Evolutionary conservation across 1,140 invertebrate genomes (phyloP), one percentile per base, ranked within the genome.

Genomic region (Anastrepha obliqua): DNA sequence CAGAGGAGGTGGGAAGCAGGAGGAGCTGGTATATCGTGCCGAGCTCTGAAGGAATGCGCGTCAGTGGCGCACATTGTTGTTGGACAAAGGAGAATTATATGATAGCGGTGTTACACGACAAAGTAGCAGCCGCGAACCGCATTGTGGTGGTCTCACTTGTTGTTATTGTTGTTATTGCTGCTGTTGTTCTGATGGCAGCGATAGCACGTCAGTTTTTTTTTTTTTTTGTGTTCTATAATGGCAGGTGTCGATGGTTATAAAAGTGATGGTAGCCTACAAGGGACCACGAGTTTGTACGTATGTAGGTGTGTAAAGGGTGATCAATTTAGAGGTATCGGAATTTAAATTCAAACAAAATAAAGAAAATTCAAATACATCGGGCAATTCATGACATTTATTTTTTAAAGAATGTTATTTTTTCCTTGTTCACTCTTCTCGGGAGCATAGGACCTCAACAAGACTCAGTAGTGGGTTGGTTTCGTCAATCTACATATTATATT

Each of bases 201-300:
- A 81, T 81, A 81, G 55, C 74, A 11, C 47, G 74, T 17, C 74
- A 55, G 4, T n/a, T 44, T 13, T 62, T 70, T 70, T 44, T 44
- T 70, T 70, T 13, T 11, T 67, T 7, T 11, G n/a, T 55, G 7
- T 8, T 70, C 47, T 9, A 15, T 20, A 81, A 29, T 81, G 44
- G 47, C 44, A 81, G 74, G 74, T 81, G 74, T 55, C 74, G 44
- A 81, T 81, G 74, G 47, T 81, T 81, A 81, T 81, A 55, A 81
- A 81, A 9, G 74, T 81, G 44, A 29, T 55, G 44, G 51, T 55
- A 55, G 11, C 11, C 1, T 55, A 55, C 51, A 55, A 55, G 11
- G 51, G 51, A 20, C 74, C 44, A 74, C 60, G n/a, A 2, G 64
- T 7, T 7, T 5, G 17, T n/a, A 17, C 13, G 2, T 29, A 29